These are phyloP conservation scores for Ametastegia equiseti DNA, from an alignment of 2,888 invertebrate genomes.

Conservation along the genomic window DNA sequence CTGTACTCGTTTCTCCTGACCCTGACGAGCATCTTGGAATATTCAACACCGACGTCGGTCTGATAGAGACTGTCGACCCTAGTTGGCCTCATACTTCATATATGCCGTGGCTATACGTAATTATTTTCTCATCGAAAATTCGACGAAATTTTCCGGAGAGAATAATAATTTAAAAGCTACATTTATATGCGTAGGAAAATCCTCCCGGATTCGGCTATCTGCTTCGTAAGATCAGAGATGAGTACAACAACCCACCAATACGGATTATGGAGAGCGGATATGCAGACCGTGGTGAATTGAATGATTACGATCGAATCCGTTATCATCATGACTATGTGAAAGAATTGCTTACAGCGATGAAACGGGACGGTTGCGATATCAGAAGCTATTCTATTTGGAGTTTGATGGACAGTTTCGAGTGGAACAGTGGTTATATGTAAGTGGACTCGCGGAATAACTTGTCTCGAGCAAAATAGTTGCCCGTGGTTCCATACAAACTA, in stretches of 20 bases:
- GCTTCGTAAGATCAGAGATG: slow-evolving; percentile 76
- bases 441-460: slow-evolving; percentile 57
- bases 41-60: slow-evolving; percentile 72
- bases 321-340: slow-evolving; percentile 64
- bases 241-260: slow-evolving; percentile 79
- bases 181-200: slow-evolving; percentile 72
- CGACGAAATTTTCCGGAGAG: background rate
- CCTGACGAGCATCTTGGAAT: slow-evolving; percentile 46
- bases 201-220: slow-evolving; percentile 81
- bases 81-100: slow-evolving; percentile 81
- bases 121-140: background rate
- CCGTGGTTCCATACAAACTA: slow-evolving; percentile 40
- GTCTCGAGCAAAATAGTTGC: background rate
- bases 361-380: slow-evolving; percentile 75
- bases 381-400: slow-evolving; percentile 76
- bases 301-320: slow-evolving; percentile 60
- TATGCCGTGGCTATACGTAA: slow-evolving; percentile 81
- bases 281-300: slow-evolving; percentile 75
- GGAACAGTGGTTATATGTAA: slow-evolving; percentile 78
- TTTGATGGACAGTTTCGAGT: slow-evolving; percentile 77
- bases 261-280: slow-evolving; percentile 81
- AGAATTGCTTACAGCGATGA: slow-evolving; percentile 64
- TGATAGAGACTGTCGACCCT: slow-evolving; percentile 78
- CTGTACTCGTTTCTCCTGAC: slow-evolving; percentile 55
- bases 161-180: background rate